These are phyloP conservation scores for Sterna hirundo DNA, from an alignment of 2,113 vertebrate genomes.

Conservation along the genomic window DNA sequence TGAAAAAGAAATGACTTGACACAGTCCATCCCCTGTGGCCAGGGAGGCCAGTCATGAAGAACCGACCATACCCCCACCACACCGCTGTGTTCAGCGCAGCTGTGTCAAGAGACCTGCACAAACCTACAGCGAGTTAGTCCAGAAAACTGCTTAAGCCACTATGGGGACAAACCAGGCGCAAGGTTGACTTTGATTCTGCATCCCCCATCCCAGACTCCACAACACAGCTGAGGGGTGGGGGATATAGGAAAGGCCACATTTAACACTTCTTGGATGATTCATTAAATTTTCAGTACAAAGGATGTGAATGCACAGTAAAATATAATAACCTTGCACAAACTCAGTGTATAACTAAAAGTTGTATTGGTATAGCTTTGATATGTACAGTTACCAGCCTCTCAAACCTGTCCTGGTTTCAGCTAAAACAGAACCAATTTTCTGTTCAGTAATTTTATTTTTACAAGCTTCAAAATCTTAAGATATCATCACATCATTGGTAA, in stretches of 20 bases:
- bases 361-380: neutral
- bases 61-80: neutral
- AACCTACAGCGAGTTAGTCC: neutral
- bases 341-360: neutral
- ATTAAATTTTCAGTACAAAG: neutral
- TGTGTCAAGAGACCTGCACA: neutral
- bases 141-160: neutral
- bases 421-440: neutral
- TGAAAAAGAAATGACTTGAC: neutral
- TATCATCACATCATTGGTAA: neutral
- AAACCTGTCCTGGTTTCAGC: neutral
- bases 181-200: neutral
- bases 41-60: neutral
- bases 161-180: neutral
- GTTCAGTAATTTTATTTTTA: neutral
- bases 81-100: neutral
- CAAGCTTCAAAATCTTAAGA: neutral
- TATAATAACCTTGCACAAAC: neutral
- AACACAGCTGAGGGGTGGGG: neutral
- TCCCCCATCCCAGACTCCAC: neutral
- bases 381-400: neutral
- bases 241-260: neutral
- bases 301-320: neutral
- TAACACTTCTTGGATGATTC: neutral
- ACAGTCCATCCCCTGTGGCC: too few relatives aligned